A percentile compares a stretch with the other conserved stretches of the same genome.
Conservation (phyloP, 2,113 vertebrate species). For the Emberiza fucata region DNA sequence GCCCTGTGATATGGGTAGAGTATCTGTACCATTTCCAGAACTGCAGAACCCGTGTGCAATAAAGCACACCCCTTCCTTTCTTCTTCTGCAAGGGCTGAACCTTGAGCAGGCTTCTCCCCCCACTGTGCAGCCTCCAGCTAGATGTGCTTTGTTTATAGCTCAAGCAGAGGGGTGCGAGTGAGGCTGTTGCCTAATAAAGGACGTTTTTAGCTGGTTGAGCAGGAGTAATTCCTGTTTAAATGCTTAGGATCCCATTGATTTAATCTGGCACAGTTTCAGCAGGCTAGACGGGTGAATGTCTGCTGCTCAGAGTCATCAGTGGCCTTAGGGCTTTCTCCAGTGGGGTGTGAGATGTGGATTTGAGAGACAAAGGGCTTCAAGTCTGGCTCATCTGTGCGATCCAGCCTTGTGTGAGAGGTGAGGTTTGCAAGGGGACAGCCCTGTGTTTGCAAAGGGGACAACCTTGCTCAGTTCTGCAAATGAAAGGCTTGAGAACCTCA, state of each 20-base stretch:
- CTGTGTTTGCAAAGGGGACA: background rate
- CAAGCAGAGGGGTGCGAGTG: rapidly evolving
- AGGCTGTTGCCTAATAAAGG: background rate
- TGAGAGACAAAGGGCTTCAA: background rate
- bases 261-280: slow-evolving; percentile 25
- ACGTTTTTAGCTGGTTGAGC: background rate
- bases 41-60: background rate
- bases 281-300: background rate
- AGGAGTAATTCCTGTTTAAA: slow-evolving; percentile 22
- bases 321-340: slow-evolving; percentile 32
- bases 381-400: background rate
- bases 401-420: background rate
- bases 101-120: background rate
- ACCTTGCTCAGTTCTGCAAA: background rate
- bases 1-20: background rate
- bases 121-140: background rate
- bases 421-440: background rate
- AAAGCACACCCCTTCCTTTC: background rate
- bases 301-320: background rate
- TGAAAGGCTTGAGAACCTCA: background rate
- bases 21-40: background rate
- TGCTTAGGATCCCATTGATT: background rate
- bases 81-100: background rate
- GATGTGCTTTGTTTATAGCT: background rate
- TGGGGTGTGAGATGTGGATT: slow-evolving; percentile 40